A percentile compares a stretch with the other conserved stretches of the same genome.
These are phyloP conservation scores for Typhlichthys eigenmanni DNA, from an alignment of 2,797 vertebrate genomes.

Conservation along the genomic window DNA sequence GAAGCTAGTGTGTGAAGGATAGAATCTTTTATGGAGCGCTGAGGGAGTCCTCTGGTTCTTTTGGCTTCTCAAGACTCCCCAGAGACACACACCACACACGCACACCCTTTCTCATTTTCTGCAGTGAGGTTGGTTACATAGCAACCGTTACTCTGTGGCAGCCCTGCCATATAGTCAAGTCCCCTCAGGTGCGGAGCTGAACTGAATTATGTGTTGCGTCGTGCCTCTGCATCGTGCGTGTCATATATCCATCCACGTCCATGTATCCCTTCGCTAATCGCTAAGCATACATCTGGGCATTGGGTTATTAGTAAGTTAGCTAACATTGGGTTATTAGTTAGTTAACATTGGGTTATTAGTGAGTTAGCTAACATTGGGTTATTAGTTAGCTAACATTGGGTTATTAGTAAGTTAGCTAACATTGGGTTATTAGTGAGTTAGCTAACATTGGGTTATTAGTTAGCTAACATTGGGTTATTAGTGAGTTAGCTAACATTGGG, in stretches of 20 bases:
- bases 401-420: not conserved
- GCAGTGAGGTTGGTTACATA: slow-evolving; percentile 31
- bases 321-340: too few species aligned
- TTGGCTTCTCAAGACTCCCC: slow-evolving; percentile 29
- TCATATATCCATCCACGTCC: too few species aligned
- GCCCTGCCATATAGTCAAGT: slow-evolving; percentile 7
- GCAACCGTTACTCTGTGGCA: slow-evolving; percentile 29
- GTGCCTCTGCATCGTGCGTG: not conserved
- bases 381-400: too few species aligned
- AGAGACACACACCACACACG: slow-evolving; percentile 39
- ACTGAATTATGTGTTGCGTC: not conserved
- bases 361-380: too few species aligned
- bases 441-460: not conserved
- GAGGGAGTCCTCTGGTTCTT: slow-evolving; percentile 30
- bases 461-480: not conserved
- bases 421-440: not conserved
- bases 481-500: not conserved
- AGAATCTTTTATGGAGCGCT: slow-evolving; percentile 30
- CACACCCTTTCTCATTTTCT: slow-evolving; percentile 26
- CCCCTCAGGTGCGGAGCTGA: not conserved
- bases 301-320: too few species aligned
- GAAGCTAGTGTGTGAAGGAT: slow-evolving; percentile 1
- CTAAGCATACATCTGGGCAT: too few species aligned
- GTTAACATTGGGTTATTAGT: too few species aligned
- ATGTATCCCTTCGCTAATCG: too few species aligned